Conservation (phyloP, 2,888 invertebrate species). For the Mesochorus sp. region DNA sequence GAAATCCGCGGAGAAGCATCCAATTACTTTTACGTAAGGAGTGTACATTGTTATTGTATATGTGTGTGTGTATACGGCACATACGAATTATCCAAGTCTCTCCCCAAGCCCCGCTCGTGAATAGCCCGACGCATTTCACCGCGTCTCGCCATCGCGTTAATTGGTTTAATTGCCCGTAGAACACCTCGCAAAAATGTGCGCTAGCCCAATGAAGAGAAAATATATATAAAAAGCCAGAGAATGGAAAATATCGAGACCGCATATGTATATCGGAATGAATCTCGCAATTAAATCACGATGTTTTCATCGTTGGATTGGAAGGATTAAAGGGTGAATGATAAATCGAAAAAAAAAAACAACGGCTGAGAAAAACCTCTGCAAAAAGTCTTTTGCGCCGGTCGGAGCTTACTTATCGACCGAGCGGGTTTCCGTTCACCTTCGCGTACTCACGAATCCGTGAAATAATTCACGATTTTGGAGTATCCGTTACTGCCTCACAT, state of each 20-base stretch:
- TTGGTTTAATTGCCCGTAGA: conserved; percentile 79
- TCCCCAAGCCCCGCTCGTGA: background rate
- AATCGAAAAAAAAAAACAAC: too few relatives aligned
- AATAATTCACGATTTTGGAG: conserved; percentile 26
- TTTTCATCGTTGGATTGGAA: too few relatives aligned
- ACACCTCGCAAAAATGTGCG: conserved; percentile 71
- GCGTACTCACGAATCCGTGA: background rate
- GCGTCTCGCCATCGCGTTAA: conserved; percentile 72
- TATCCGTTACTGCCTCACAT: conserved; percentile 21
- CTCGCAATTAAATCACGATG: too few relatives aligned
- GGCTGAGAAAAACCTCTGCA: too few relatives aligned
- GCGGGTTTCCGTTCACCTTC: background rate
- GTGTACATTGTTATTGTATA: conserved; percentile 69
- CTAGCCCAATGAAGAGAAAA: conserved; percentile 53
- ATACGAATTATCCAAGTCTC: background rate
- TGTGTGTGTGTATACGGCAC: background rate
- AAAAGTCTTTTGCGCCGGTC: too few relatives aligned
- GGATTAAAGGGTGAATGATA: too few relatives aligned
- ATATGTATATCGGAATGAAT: too few relatives aligned
- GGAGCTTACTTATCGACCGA: background rate
- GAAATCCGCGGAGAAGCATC: conserved; percentile 79
- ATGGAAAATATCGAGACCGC: conserved; percentile 31
- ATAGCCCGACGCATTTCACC: conserved; percentile 55
- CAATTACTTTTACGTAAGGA: conserved; percentile 81
- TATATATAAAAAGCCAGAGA: background rate